Evolutionary conservation across 2,113 vertebrate species (phyloP), one percentile per base, ranked within the genome.

Genomic region (Pluvianellus socialis): DNA sequence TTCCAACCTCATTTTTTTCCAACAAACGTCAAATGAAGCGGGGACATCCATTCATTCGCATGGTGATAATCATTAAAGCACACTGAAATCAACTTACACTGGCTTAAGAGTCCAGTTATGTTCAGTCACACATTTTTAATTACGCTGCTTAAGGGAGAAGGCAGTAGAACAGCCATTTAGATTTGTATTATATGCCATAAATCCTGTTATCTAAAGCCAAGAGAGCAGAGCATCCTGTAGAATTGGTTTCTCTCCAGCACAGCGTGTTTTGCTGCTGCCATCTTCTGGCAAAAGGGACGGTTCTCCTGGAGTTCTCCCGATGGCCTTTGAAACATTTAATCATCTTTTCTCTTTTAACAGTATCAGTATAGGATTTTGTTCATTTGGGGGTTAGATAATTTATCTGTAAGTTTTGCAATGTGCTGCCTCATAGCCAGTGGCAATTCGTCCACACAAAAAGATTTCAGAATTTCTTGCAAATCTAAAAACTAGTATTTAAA

Each of bases 211-310:
- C 38, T 50, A 24, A 59, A 79, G 33, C 28, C 22, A 32, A 58
- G 10, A 38, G 13, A 68, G 40, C 0, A 6, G 9, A 33, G 6
- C 10, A 11, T 8, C 42, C 26, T 21, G 9, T 8, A 3, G 12
- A 53, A 53, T 18, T 10, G 45, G 17, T 12, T 1, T 49, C 59
- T n/a, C 53, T 17, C 2, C n/a, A 23, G 30, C n/a, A 7, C 10
- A 35, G n/a, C 1, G 0, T 65, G 92, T 83, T 56, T 80, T 75
- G 42, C 96, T 98, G 95, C 97, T 98, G 97, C 97, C 97, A 98
- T 96, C 98, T 97, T 71, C 96, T 97, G 98, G 94, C 42, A 82
- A 50, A 87, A 77, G 12, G 15, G 18, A 35, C 16, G n/a, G 7
- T 44, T 56, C 15, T 61, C 22, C 21, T 4, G 3, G 14, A 35